Base-by-base conservation (phyloP, 2,888 invertebrate genomes). In the Patella pellucida region DNA sequence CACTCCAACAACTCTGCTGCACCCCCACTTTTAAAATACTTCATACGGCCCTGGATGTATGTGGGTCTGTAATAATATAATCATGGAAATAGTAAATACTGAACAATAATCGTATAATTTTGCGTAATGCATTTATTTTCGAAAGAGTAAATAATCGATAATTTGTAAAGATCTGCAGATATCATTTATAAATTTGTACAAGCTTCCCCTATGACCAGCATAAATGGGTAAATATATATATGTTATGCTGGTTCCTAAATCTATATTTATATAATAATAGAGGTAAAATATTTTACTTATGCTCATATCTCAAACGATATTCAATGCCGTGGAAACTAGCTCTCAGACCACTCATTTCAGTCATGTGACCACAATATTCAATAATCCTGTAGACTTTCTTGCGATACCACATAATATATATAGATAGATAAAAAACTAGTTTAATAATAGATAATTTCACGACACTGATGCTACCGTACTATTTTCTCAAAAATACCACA, bases 41-140 rank as follows among this genome's bases (percentile, higher is more conserved):
- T n/a, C n/a, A n/a, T n/a, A n/a, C n/a, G n/a, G n/a, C n/a, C n/a
- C n/a, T n/a, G n/a, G 27, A 27, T 27, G 27, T 27, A 27, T 31
- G 2, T 31, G 4, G 31, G 31, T 31, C 31, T 31, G 31, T 31
- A 41, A 41, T n/a, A n/a, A n/a, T 5, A 31, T 31, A 31, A 5
- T 31, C 5, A 31, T 41, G 7, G 9, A 41, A 41, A 41, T 9
- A 41, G 9, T 41, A 41, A 41, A 41, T 41, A 41, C 41, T 9
- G 41, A 41, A 41, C 9, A 41, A 41, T 41, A 41, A 41, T 41
- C 41, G 9, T 41, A 16, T 54, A 68, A 73, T 68, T 73, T 73
- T 73, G 73, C 73, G 68, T 73, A 68, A 68, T 73, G 73, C 73
- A 73, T 73, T 73, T 73, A 73, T 73, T 73, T 73, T 68, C 19